These are phyloP conservation scores for Lepidotrigona ventralis DNA, from an alignment of 1,140 invertebrate species.

Conservation along the genomic window DNA sequence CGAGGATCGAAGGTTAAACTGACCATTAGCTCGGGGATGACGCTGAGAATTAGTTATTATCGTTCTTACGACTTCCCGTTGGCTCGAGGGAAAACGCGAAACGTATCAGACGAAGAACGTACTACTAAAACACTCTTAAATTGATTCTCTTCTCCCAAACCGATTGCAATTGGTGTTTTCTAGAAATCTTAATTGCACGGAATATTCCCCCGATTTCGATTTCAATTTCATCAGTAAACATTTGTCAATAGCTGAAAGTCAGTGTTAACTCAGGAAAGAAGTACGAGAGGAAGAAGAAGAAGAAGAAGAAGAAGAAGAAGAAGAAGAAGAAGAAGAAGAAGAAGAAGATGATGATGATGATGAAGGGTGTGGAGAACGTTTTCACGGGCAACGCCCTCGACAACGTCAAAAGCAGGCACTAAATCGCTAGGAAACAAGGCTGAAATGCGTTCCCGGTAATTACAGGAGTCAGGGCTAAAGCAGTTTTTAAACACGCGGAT, in stretches of 20 bases:
- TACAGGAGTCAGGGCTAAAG: slow-evolving; percentile 4
- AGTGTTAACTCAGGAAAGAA: not conserved
- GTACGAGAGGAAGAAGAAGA: not conserved
- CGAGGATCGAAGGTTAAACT: not conserved
- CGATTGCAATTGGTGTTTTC: too few relatives aligned
- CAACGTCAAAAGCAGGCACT: not conserved
- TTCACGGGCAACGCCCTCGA: not conserved
- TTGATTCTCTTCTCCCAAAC: too few relatives aligned
- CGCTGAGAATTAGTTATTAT: not conserved
- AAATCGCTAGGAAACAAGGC: slow-evolving; percentile 6
- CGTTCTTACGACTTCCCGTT: not conserved
- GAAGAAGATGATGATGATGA: too few relatives aligned
- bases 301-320: too few relatives aligned
- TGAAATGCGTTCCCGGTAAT: slow-evolving; percentile 26
- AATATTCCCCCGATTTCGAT: not conserved
- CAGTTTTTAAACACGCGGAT: slow-evolving; percentile 35
- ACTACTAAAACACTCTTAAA: not conserved
- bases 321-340: not conserved
- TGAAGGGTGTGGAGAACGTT: not conserved
- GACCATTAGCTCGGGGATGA: not conserved
- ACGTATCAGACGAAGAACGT: too few relatives aligned
- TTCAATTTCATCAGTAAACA: not conserved
- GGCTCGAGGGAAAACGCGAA: too few relatives aligned
- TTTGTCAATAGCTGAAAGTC: not conserved
- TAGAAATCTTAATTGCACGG: too few relatives aligned